Evolutionary conservation across 1,140 invertebrate genomes (phyloP).

Genomic region (Parasteatoda tepidariorum): DNA sequence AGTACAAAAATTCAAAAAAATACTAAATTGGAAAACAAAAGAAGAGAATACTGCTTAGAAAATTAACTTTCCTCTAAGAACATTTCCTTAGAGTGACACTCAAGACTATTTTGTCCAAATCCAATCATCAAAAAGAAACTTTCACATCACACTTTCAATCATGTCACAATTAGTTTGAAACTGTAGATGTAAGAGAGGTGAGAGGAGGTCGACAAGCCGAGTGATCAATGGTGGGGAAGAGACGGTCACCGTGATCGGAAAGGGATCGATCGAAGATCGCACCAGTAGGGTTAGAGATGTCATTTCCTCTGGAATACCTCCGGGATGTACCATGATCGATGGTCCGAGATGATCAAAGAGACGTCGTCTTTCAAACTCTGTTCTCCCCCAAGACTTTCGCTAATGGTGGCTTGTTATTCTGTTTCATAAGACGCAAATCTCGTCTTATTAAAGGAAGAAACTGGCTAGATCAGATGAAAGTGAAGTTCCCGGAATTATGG

Average conservation of each 20-base stretch:
- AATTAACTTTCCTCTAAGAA: too few species aligned
- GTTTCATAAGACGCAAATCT: not conserved
- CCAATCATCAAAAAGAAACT: too few species aligned
- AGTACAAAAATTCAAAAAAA: too few species aligned
- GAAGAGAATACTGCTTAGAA: too few species aligned
- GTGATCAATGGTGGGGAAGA: constrained; percentile 28
- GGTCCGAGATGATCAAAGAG: constrained; percentile 35
- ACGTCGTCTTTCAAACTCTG: constrained; percentile 15
- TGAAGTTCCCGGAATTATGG: not conserved
- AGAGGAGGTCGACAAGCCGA: not conserved
- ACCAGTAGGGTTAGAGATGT: not conserved
- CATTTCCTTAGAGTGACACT: too few species aligned
- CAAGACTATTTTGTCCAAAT: too few species aligned
- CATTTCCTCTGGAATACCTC: constrained; percentile 18
- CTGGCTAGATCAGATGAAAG: too few species aligned
- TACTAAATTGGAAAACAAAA: too few species aligned
- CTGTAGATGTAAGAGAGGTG: not conserved
- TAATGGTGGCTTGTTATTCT: not conserved
- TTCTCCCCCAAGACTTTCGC: not conserved
- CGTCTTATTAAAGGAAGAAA: not conserved
- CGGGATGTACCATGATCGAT: constrained; percentile 18
- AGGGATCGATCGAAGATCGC: constrained; percentile 20
- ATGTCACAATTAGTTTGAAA: not conserved
- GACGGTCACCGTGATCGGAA: constrained; percentile 35
- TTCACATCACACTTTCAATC: too few species aligned